Percentiles rank a stretch among this genome's conserved stretches.
Evolutionary conservation across 2,797 vertebrate species (phyloP).

Genomic region (Darevskia nairensis): DNA sequence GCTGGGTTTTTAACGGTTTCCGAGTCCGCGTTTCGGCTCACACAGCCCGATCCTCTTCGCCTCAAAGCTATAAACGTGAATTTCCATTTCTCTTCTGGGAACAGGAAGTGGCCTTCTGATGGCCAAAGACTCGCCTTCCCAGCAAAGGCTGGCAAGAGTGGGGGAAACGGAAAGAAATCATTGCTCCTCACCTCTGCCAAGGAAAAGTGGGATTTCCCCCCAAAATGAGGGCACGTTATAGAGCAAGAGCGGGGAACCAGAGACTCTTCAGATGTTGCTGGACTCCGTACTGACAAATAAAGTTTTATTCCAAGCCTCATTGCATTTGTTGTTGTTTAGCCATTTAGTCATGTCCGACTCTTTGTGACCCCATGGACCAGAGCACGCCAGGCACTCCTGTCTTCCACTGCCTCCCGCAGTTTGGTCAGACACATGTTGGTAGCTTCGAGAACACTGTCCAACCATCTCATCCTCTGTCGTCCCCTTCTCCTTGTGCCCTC

Average conservation of each 20-base stretch:
- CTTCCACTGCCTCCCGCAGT: too few relatives aligned
- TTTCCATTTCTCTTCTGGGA: slow-evolving; percentile 30
- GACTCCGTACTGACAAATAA: too few relatives aligned
- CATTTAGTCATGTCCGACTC: too few relatives aligned
- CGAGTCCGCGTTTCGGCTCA: slow-evolving; percentile 49
- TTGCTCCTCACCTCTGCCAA: slow-evolving; percentile 31
- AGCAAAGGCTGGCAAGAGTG: neutral
- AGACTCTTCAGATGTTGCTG: too few relatives aligned
- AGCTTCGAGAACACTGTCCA: too few relatives aligned
- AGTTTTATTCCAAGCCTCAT: too few relatives aligned
- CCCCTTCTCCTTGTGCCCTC: too few relatives aligned
- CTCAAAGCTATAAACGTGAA: slow-evolving; percentile 46
- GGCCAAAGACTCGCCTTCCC: slow-evolving; percentile 40
- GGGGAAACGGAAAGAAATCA: slow-evolving; percentile 18
- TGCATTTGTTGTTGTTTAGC: too few relatives aligned
- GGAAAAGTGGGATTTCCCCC: neutral
- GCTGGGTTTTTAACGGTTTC: slow-evolving; percentile 38
- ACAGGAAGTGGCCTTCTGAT: slow-evolving; percentile 21
- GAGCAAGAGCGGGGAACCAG: neutral
- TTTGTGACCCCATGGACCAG: too few relatives aligned
- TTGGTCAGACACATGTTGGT: too few relatives aligned
- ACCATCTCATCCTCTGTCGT: too few relatives aligned
- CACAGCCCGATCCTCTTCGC: slow-evolving; percentile 54
- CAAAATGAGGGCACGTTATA: neutral
- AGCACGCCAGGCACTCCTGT: too few relatives aligned